Conservation (phyloP, 2,888 invertebrate genomes). For the Eutolmus rufibarbis region DNA sequence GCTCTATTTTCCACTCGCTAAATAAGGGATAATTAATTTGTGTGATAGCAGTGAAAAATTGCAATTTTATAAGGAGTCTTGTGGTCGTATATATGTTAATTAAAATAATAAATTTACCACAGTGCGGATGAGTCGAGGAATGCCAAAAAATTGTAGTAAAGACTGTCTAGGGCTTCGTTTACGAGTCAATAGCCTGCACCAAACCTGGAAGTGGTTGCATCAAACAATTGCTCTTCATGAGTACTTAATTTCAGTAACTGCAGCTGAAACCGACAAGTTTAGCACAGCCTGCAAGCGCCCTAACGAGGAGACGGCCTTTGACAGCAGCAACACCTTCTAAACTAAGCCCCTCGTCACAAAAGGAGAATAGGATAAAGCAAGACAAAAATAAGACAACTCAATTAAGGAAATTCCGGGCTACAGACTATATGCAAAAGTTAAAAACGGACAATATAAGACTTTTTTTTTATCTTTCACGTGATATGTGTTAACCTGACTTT, state of each 20-base stretch:
- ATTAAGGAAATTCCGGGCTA: not conserved
- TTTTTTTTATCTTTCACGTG: not conserved
- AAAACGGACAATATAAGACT: not conserved
- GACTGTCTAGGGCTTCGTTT: constrained; percentile 81
- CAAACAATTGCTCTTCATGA: constrained; percentile 89
- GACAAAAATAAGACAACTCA: constrained; percentile 14
- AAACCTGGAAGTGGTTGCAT: constrained; percentile 95
- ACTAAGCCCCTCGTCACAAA: not conserved
- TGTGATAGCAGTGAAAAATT: not conserved
- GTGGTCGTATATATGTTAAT: constrained; percentile 27
- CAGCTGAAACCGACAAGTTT: constrained; percentile 71
- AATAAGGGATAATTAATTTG: not conserved
- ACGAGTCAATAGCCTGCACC: constrained; percentile 87
- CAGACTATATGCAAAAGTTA: not conserved
- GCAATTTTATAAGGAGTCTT: not conserved
- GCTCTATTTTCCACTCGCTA: not conserved
- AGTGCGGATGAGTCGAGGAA: constrained; percentile 57
- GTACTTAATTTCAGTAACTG: constrained; percentile 81
- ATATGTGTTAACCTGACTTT: not conserved
- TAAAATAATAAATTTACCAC: not conserved
- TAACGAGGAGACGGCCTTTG: not conserved
- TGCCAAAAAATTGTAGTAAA: constrained; percentile 61
- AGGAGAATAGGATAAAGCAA: constrained; percentile 42
- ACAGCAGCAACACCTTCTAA: not conserved
- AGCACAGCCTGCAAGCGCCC: not conserved